Base-by-base conservation (phyloP, 92 coral and sea anemone genomes). In the Porites lobata region DNA sequence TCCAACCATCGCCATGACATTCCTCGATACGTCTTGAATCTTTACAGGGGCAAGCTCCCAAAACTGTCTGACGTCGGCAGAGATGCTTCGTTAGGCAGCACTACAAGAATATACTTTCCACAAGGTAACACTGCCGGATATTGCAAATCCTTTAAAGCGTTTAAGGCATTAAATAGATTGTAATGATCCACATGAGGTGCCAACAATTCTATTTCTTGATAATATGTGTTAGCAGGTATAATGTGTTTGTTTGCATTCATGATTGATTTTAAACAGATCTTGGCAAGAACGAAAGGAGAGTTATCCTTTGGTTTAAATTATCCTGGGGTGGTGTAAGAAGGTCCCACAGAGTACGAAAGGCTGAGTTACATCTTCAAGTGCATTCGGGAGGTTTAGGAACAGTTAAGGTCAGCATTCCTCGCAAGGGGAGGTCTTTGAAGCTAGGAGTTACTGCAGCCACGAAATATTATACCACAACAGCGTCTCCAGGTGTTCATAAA, bases 231-330 rank as follows among this genome's bases (percentile, higher is more conserved):
- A 84, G 87, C 70, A 62, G 73, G 50, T 18, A 54, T 73, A 72
- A 84, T 84, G 71, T 84, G 80, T 84, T 84, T 84, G 80, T 75
- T 83, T 84, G 77, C 78, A 26, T 70, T 82, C 76, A 70, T 69
- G 75, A 69, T 82, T 74, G 86, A 84, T 72, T 84, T 58, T 75
- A 50, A 72, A 75, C 87, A 84, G 87, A 47, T 84, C 79, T 84
- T 59, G 77, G 59, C 56, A 72, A 84, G 87, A 62, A 29, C 21
- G 65, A 47, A 51, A 75, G 76, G 65, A 15, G 52, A 62, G 32
- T 50, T 24, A 1, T 15, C 17, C 64, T 73, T 64, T 63, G 54
- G 72, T 84, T 84, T n/a, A 74, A 84, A 29, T 9, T 84, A 21
- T 84, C 87, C 43, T 63, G 80, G 8, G 61, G 59, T 63, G 69